Conservation (phyloP, 2,113 vertebrate genomes). For the Chlorodrepanis virens region DNA sequence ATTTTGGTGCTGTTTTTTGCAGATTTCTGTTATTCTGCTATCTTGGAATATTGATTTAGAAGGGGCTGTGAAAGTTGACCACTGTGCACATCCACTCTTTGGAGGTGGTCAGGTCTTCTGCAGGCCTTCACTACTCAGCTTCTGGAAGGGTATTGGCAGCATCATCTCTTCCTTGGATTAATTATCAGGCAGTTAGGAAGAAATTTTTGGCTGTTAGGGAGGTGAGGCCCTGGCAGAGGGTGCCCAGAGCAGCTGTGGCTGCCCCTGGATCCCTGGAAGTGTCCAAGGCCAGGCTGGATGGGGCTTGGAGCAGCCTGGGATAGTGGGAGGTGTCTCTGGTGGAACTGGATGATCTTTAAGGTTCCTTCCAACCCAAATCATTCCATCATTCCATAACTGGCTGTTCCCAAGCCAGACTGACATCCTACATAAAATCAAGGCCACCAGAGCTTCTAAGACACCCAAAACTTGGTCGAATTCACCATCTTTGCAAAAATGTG, state of each 20-base stretch:
- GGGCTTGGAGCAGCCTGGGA: not conserved
- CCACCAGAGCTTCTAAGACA: not conserved
- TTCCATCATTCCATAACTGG: not conserved
- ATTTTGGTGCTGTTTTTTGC: not conserved
- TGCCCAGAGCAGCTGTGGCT: not conserved
- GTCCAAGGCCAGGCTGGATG: accelerated
- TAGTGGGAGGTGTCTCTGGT: not conserved
- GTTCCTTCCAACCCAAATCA: not conserved
- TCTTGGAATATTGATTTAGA: not conserved
- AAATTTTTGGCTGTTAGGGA: not conserved
- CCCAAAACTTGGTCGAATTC: not conserved
- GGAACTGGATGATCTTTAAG: accelerated
- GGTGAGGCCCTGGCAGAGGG: accelerated
- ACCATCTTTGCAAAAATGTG: accelerated
- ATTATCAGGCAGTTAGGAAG: not conserved
- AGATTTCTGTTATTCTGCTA: not conserved
- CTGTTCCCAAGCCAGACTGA: not conserved
- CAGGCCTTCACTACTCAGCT: not conserved
- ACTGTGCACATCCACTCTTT: not conserved
- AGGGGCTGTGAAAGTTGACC: not conserved
- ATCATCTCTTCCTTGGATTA: not conserved
- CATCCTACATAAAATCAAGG: not conserved
- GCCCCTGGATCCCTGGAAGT: not conserved
- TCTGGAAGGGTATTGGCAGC: not conserved
- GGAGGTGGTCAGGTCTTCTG: not conserved